Evolutionary conservation across 2,797 vertebrate species (phyloP).

Genomic region (Pteropus rufus): DNA sequence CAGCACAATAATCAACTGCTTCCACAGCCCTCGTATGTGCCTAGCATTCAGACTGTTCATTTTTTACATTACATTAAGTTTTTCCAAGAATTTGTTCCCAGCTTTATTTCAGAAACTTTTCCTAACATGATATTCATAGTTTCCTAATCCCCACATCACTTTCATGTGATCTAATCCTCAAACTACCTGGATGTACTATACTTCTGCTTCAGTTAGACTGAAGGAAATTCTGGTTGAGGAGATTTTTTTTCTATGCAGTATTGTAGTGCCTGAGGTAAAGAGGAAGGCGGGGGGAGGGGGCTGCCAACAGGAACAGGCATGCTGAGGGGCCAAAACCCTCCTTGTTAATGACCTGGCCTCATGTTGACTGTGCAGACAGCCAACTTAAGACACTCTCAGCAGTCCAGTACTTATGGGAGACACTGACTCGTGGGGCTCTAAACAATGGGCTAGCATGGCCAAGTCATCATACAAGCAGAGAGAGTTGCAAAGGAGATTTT

Average conservation of each 20-base stretch:
- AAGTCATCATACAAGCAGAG: neutral
- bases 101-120: constrained; percentile 8
- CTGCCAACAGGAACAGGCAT: accelerated
- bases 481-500: neutral
- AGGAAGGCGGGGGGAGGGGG: neutral
- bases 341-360: neutral
- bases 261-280: neutral
- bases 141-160: neutral
- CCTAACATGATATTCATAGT: constrained; percentile 23
- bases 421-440: neutral
- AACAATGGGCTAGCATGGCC: neutral
- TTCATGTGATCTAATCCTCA: neutral
- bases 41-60: neutral
- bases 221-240: neutral
- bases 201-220: neutral
- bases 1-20: neutral
- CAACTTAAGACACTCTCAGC: neutral
- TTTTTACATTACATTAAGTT: neutral
- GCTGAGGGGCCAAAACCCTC: neutral
- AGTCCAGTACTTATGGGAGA: neutral
- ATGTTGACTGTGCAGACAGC: accelerated
- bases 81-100: constrained; percentile 48
- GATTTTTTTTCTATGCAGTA: neutral
- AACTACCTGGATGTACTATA: neutral
- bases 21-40: neutral